phyloP scores from a whole-genome alignment of 2,797 vertebrate genomes.

The Labeo calbasu region DNA sequence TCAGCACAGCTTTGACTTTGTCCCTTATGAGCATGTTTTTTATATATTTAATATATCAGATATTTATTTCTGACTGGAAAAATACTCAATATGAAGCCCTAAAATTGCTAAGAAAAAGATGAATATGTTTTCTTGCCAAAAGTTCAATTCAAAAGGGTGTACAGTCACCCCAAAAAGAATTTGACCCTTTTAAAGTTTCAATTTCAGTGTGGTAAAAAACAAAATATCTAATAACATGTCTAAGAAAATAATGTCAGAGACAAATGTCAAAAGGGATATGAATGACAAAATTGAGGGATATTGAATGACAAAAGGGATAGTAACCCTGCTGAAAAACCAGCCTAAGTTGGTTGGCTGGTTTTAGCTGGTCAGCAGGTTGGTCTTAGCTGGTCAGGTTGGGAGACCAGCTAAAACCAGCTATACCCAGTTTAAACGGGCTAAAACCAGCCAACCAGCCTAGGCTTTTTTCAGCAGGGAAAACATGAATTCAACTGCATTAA shows the following conservation, averaged over 20 bases:
- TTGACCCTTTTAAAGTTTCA: not conserved
- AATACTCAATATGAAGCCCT: not conserved
- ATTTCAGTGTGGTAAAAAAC: not conserved
- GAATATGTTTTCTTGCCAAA: not conserved
- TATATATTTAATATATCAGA: not conserved
- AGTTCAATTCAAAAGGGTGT: not conserved
- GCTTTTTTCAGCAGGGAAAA: not conserved
- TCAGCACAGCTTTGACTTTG: slow-evolving; percentile 18
- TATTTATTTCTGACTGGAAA: not conserved
- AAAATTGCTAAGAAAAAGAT: not conserved
- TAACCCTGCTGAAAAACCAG: no score
- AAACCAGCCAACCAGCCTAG: no score
- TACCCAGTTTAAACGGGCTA: no score
- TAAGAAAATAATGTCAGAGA: not conserved
- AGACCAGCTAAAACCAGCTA: no score
- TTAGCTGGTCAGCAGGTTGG: no score
- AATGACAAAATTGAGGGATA: not conserved
- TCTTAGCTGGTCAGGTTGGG: no score
- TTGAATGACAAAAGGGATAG: no score
- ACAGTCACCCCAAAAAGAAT: not conserved
- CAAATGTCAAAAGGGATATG: not conserved
- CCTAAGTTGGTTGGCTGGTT: no score
- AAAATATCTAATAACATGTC: not conserved
- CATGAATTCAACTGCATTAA: not conserved
- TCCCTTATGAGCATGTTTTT: not conserved